These are phyloP conservation scores for Sebastes jordani DNA, from an alignment of 2,797 vertebrate genomes.

Conservation along the genomic window DNA sequence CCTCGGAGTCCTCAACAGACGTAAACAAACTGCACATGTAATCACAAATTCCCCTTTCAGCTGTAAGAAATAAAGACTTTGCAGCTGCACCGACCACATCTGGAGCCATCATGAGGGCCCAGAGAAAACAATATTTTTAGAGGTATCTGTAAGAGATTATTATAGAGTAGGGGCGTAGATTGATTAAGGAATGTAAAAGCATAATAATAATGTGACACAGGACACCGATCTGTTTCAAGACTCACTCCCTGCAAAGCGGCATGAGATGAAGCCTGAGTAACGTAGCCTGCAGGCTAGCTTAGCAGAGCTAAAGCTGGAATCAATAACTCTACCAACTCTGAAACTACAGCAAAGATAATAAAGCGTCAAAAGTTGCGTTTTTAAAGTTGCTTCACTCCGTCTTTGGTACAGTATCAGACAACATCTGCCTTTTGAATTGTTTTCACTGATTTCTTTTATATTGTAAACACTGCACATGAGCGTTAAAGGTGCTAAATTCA, in stretches of 20 bases:
- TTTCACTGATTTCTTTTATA: neutral
- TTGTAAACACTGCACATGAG: neutral
- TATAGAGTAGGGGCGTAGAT: neutral
- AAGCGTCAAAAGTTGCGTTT: neutral
- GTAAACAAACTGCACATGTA: conserved; percentile 25
- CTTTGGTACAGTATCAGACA: neutral
- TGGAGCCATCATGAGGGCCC: conserved; percentile 14
- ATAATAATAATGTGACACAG: neutral
- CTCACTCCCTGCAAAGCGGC: neutral
- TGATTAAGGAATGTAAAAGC: conserved; percentile 22
- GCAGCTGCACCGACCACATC: conserved; percentile 34
- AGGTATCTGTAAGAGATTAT: conserved; percentile 11
- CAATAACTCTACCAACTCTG: neutral
- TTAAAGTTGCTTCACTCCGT: neutral
- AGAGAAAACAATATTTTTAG: neutral
- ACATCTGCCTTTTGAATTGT: neutral
- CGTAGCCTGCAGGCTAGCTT: neutral
- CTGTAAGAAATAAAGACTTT: conserved; percentile 3
- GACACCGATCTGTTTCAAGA: conserved; percentile 1
- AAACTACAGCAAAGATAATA: neutral
- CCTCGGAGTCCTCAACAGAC: neutral
- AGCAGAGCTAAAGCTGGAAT: neutral
- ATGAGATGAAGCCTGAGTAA: neutral
- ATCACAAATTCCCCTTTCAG: conserved; percentile 15
- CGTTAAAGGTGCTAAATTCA: neutral